A percentile compares a stretch with the other conserved stretches of the same genome.
These are phyloP conservation scores for Neolamprologus caudopunctatus DNA, from an alignment of 2,113 vertebrate genomes.

Conservation along the genomic window DNA sequence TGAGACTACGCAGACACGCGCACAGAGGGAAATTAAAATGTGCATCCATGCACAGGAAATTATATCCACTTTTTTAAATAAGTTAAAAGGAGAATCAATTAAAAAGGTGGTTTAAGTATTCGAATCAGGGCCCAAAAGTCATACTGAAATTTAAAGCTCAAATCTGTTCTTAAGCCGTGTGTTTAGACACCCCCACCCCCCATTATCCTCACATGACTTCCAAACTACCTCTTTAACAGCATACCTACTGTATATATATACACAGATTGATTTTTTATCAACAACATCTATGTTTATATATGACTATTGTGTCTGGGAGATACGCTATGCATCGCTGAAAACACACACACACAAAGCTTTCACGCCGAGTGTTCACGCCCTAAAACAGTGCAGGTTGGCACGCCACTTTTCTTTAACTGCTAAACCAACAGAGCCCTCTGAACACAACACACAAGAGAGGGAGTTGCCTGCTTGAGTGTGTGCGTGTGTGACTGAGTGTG, in stretches of 20 bases:
- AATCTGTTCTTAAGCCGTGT: background rate
- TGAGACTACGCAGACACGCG: background rate
- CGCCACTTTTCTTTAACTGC: constrained; percentile 51
- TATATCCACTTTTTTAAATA: background rate
- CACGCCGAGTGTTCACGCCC: constrained; percentile 26
- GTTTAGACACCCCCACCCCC: background rate
- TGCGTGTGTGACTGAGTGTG: background rate
- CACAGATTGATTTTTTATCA: background rate
- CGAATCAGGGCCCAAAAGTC: background rate
- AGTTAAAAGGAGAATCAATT: background rate
- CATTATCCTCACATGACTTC: background rate
- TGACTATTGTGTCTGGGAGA: background rate
- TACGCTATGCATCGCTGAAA: background rate
- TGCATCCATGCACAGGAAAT: background rate
- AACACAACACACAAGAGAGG: constrained; percentile 13
- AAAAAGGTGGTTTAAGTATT: background rate
- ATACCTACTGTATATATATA: background rate
- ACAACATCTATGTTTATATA: background rate
- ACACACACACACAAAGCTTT: background rate
- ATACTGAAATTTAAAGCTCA: background rate
- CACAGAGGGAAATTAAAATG: background rate
- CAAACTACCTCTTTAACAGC: background rate
- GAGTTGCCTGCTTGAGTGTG: constrained; percentile 23
- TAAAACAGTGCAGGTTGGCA: constrained; percentile 38
- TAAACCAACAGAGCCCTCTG: constrained; percentile 63